These are phyloP conservation scores for Sarcophaga bullata DNA, from an alignment of 1,140 invertebrate species.

Conservation along the genomic window DNA sequence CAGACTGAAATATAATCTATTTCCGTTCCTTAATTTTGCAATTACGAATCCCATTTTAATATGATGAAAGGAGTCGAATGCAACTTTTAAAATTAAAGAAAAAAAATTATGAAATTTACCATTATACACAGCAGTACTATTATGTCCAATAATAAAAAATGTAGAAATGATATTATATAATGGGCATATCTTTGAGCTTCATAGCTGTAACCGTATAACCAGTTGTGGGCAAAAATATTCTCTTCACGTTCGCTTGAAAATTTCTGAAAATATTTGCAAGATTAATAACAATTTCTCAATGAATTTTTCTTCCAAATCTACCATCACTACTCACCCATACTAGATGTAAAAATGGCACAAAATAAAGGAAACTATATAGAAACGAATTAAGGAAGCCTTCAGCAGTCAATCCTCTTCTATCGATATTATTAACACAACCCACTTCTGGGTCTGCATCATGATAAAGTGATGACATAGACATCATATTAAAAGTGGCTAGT, in stretches of 20 bases:
- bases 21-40: neutral
- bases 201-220: conserved; percentile 55
- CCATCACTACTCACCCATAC: conserved; percentile 30
- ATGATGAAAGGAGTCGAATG: neutral
- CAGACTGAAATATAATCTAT: neutral
- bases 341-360: conserved; percentile 41
- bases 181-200: conserved; percentile 48
- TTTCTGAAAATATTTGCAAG: conserved; percentile 45
- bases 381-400: neutral
- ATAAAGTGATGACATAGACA: conserved; percentile 24
- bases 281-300: neutral
- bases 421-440: neutral
- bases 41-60: too few species aligned
- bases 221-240: conserved; percentile 56
- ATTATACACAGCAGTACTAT: conserved; percentile 43
- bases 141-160: conserved; percentile 46
- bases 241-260: conserved; percentile 52
- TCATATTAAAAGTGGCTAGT: neutral
- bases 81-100: neutral
- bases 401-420: neutral
- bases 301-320: neutral
- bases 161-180: conserved; percentile 50
- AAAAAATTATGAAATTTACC: conserved; percentile 28
- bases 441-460: conserved; percentile 22
- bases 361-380: conserved; percentile 37